Evolutionary conservation across 2,888 invertebrate genomes (phyloP).

Genomic region (Zhengitettix transpicula): DNA sequence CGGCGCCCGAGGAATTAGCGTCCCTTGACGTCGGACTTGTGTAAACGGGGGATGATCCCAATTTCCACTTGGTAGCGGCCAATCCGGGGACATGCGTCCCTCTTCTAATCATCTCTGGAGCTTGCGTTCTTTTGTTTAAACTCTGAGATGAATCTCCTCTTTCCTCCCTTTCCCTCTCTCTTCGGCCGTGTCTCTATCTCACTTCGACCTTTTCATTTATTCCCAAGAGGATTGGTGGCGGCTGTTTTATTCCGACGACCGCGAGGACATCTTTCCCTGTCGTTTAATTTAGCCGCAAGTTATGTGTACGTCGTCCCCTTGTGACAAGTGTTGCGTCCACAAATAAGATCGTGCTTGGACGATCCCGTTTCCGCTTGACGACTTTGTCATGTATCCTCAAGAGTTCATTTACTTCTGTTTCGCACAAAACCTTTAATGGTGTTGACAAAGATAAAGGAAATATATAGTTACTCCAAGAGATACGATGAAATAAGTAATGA

Average conservation of each 20-base stretch:
- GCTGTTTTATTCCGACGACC: background rate
- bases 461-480: no score
- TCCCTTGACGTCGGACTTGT: background rate
- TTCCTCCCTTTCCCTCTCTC: background rate
- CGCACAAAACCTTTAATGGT: no score
- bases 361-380: no score
- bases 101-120: background rate
- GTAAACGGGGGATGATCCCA: background rate
- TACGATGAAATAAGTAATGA: no score
- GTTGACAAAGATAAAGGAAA: no score
- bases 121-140: conserved; percentile 6
- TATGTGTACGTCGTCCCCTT: no score
- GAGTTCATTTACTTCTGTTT: no score
- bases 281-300: background rate
- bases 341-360: no score
- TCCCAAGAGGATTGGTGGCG: background rate
- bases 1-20: background rate
- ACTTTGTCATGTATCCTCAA: no score
- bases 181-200: background rate
- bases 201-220: background rate
- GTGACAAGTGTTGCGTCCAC: no score
- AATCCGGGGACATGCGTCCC: background rate
- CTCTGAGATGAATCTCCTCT: background rate
- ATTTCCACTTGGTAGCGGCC: background rate
- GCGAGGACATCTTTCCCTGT: background rate